Evolutionary conservation across 2,113 vertebrate genomes (phyloP).

Genomic region (Cyprinodon brontotheroides): DNA sequence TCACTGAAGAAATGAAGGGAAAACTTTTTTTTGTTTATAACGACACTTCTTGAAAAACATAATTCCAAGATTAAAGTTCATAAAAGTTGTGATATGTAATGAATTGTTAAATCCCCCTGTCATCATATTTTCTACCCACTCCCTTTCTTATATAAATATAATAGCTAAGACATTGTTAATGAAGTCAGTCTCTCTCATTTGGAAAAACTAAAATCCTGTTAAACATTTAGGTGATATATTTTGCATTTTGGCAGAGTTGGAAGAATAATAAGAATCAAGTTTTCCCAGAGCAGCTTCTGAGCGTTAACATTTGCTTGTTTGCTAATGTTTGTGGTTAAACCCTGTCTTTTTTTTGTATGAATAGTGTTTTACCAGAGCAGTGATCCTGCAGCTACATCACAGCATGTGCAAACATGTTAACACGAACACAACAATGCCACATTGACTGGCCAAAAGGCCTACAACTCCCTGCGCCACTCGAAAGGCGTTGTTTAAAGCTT

Average conservation of each 20-base stretch:
- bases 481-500: conserved; percentile 72
- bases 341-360: not conserved
- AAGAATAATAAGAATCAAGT: not conserved
- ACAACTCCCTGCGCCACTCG: conserved; percentile 63
- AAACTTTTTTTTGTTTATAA: no score
- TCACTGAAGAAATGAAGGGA: no score
- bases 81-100: no score
- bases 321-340: not conserved
- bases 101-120: no score
- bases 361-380: conserved; percentile 10
- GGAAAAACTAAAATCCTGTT: no score
- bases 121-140: not conserved
- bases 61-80: no score
- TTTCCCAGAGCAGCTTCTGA: not conserved
- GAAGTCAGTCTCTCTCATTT: not conserved
- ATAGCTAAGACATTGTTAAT: not conserved
- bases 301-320: not conserved
- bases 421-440: conserved; percentile 71
- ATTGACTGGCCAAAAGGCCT: conserved; percentile 71
- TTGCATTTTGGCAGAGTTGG: not conserved
- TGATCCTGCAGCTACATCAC: conserved; percentile 47
- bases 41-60: no score
- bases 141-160: not conserved
- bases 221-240: not conserved
- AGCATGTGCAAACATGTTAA: conserved; percentile 69